These are phyloP conservation scores for Bombus picipes DNA, from an alignment of 1,140 invertebrate genomes.

Conservation along the genomic window DNA sequence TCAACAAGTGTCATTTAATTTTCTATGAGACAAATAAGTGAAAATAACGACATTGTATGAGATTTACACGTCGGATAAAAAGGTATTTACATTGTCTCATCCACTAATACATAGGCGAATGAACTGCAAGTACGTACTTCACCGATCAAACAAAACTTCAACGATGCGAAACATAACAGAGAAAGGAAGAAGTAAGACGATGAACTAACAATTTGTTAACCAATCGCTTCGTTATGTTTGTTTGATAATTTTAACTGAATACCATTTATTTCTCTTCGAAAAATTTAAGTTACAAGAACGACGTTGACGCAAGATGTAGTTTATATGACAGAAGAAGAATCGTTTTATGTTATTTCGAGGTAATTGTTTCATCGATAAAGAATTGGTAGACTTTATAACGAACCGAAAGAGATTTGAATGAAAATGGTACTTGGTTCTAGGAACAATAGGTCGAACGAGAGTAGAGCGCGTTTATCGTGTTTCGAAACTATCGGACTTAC, in stretches of 20 bases:
- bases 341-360: background rate
- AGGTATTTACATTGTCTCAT: too few species aligned
- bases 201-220: background rate
- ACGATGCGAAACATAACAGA: background rate
- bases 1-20: background rate
- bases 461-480: background rate
- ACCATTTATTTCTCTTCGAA: background rate
- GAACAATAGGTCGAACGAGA: conserved; percentile 9
- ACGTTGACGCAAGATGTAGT: background rate
- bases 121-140: too few species aligned
- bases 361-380: background rate
- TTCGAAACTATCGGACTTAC: conserved; percentile 57
- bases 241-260: background rate
- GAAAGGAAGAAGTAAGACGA: too few species aligned
- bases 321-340: too few species aligned
- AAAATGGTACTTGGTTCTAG: background rate
- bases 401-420: background rate
- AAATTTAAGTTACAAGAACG: background rate
- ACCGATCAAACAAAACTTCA: background rate
- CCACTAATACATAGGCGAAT: too few species aligned
- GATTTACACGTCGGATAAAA: background rate
- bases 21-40: background rate
- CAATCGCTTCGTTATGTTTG: background rate
- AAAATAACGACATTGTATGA: background rate
- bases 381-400: background rate